Base-by-base conservation (phyloP, 2,113 vertebrate species). In the Columba livia region DNA sequence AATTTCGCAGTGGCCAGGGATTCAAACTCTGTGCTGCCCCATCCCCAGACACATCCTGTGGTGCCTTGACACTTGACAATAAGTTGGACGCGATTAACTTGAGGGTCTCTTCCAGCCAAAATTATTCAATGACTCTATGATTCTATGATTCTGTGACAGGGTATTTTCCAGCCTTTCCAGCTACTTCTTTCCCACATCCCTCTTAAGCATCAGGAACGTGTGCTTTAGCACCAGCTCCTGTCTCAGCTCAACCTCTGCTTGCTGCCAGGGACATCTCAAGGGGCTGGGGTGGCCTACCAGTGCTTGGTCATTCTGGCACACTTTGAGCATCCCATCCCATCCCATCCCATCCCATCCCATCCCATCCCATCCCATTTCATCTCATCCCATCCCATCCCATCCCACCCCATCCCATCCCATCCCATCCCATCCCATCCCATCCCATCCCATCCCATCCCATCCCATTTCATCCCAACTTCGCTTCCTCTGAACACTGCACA, bases 381-480 rank as follows among this genome's bases (percentile, higher is more conserved):
- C n/a, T n/a, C n/a, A 51, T 66, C 13, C 21, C 11, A 51, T 34
- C 18, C 36, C n/a, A 60, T 12, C 28, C 28, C 44, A 58, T n/a
- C 50, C 15, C 5, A 3, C 23, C 34, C 11, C n/a, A n/a, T n/a
- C n/a, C n/a, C n/a, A n/a, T n/a, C n/a, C n/a, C n/a, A n/a, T n/a
- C n/a, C n/a, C n/a, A n/a, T n/a, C n/a, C n/a, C n/a, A 9, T 31
- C 16, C 12, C 18, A 54, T 12, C 51, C 19, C 25, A 51, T 66
- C 13, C 21, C 8, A 51, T 34, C 17, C 36, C 29, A 40, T 12
- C 36, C 19, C 25, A 51, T 66, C 13, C 21, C 11, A 51, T 34
- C 18, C 36, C n/a, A 60, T 12, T 32, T 32, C 44, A 58, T n/a
- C 50, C 15, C 5, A 3, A 7, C 16, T 13, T 47, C 0, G 1